Conservation (phyloP, 1,140 invertebrate species). For the Atopsyche davidsoni region DNA sequence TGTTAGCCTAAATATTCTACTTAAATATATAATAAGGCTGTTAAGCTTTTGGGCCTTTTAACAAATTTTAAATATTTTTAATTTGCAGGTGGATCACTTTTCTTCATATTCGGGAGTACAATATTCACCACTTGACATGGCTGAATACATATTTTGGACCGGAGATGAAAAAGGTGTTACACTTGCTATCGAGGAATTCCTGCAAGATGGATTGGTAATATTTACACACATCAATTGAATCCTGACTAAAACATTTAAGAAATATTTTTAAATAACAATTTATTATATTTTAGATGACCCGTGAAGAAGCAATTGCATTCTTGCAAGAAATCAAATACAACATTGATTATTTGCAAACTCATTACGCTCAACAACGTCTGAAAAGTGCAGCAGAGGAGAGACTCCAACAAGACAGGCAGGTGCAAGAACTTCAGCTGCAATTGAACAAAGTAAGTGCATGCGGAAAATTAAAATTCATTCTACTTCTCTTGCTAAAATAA, state of each 20-base stretch:
- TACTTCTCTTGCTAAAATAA: no score
- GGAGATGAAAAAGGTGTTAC: constrained; percentile 70
- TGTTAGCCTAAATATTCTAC: constrained; percentile 30
- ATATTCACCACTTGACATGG: constrained; percentile 64
- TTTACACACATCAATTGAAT: not conserved
- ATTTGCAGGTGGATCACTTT: constrained; percentile 41
- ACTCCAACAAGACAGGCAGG: constrained; percentile 43
- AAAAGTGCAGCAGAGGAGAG: constrained; percentile 37
- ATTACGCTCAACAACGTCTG: constrained; percentile 50
- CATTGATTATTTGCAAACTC: constrained; percentile 58
- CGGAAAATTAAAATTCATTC: no score
- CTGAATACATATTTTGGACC: constrained; percentile 72
- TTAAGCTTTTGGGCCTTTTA: no score
- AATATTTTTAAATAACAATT: no score
- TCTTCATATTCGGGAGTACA: constrained; percentile 50
- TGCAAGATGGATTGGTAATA: constrained; percentile 63
- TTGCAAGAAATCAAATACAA: constrained; percentile 66
- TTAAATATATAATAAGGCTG: not conserved
- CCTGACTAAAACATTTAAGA: no score
- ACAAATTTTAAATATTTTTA: not conserved
- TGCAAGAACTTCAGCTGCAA: constrained; percentile 38
- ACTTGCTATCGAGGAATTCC: constrained; percentile 63
- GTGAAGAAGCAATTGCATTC: constrained; percentile 65
- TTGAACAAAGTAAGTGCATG: constrained; percentile 39
- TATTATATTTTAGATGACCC: constrained; percentile 53